Percentiles rank a stretch among this genome's conserved stretches.
phyloP scores from a whole-genome alignment of 2,113 vertebrate species.

The Gorsachius goisagi region DNA sequence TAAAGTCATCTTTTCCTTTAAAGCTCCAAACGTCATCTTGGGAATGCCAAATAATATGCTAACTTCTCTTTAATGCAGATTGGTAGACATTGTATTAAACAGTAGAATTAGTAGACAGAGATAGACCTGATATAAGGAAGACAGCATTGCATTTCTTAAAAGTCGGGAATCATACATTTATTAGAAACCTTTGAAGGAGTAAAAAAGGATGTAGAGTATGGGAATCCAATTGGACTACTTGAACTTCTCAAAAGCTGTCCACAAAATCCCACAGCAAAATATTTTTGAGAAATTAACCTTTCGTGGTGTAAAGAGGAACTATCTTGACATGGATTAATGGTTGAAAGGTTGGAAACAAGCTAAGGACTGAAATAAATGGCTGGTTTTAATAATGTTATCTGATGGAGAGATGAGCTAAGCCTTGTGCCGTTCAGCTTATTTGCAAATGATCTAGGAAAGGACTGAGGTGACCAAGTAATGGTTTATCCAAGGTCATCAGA shows the following conservation, averaged over 20 bases:
- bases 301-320: not conserved
- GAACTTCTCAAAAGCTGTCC: not conserved
- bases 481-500: not conserved
- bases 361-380: not conserved
- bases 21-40: not conserved
- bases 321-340: not conserved
- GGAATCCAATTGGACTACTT: accelerated
- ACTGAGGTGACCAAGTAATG: not conserved
- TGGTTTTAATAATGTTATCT: not conserved
- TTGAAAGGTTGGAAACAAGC: not conserved
- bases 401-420: not conserved
- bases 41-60: not conserved
- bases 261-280: not conserved
- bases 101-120: not conserved
- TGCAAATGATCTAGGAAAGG: not conserved
- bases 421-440: not conserved
- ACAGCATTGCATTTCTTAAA: not conserved
- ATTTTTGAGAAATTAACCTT: not conserved
- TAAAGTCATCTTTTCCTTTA: not conserved
- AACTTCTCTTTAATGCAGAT: not conserved
- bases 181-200: not conserved
- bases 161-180: not conserved
- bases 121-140: not conserved
- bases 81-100: not conserved
- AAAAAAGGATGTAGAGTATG: not conserved